phyloP scores from a whole-genome alignment of 2,797 vertebrate genomes.

The Sebastes hubbsi region DNA sequence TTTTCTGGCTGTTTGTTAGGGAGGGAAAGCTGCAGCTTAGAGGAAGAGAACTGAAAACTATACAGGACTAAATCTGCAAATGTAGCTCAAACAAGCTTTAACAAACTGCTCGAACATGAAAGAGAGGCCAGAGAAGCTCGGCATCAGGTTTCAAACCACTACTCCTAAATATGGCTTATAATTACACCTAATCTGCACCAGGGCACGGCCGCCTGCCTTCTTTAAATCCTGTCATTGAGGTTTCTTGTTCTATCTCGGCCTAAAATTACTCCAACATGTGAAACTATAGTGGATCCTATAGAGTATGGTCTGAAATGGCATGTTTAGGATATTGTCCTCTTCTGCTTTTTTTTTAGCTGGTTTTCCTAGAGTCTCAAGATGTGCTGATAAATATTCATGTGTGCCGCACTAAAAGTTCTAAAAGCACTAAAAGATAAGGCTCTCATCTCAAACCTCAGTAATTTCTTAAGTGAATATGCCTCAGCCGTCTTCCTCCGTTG shows the following conservation, averaged over 20 bases:
- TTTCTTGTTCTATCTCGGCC: conserved; percentile 50
- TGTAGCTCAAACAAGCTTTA: background rate
- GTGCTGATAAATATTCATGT: background rate
- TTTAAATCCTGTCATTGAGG: conserved; percentile 68
- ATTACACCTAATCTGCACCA: conserved; percentile 54
- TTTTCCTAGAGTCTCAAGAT: background rate
- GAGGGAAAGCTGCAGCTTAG: background rate
- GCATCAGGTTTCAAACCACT: conserved; percentile 44
- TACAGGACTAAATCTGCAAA: background rate
- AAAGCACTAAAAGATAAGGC: background rate
- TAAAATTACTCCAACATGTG: conserved; percentile 67
- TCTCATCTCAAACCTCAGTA: background rate
- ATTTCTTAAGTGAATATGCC: background rate
- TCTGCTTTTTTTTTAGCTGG: background rate
- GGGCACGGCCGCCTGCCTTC: conserved; percentile 39
- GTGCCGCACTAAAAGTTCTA: background rate
- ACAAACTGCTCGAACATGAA: background rate
- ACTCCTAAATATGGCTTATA: conserved; percentile 64
- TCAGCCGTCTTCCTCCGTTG: background rate
- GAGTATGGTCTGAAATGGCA: conserved; percentile 3
- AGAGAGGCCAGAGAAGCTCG: background rate
- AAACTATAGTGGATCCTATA: background rate
- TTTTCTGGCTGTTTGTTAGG: background rate
- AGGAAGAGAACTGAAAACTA: background rate
- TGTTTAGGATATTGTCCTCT: background rate